phyloP scores from a whole-genome alignment of 2,888 invertebrate genomes.

The Limnephilus marmoratus region DNA sequence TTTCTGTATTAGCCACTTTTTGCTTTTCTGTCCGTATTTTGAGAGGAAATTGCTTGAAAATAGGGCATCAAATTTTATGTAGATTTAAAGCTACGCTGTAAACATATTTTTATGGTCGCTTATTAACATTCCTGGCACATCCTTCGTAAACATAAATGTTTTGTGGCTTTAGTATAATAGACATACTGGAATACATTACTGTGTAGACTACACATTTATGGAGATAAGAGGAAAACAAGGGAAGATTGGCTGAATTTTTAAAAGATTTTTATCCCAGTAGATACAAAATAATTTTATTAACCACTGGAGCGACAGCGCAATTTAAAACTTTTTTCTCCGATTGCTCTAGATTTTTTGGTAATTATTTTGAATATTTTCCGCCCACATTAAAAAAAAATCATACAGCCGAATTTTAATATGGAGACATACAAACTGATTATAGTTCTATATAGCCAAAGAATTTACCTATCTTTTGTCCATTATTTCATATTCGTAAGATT shows the following conservation, averaged over 20 bases:
- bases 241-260: background rate
- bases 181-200: background rate
- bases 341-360: too few species aligned
- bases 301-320: too few species aligned
- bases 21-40: constrained; percentile 21
- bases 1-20: background rate
- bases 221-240: background rate
- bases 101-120: constrained; percentile 40
- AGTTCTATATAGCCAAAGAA: too few species aligned
- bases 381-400: too few species aligned
- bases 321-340: too few species aligned
- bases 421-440: too few species aligned
- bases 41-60: constrained; percentile 29
- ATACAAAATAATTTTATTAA: too few species aligned
- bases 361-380: too few species aligned
- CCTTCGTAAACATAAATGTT: constrained; percentile 18
- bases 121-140: constrained; percentile 34
- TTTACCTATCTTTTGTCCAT: too few species aligned
- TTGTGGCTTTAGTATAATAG: constrained; percentile 5
- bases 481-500: too few species aligned
- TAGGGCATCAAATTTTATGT: constrained; percentile 44
- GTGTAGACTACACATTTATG: background rate
- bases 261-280: background rate
- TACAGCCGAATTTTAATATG: too few species aligned
- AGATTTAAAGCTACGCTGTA: constrained; percentile 26